Conservation (phyloP, 2,797 vertebrate genomes). For the Echiichthys vipera region DNA sequence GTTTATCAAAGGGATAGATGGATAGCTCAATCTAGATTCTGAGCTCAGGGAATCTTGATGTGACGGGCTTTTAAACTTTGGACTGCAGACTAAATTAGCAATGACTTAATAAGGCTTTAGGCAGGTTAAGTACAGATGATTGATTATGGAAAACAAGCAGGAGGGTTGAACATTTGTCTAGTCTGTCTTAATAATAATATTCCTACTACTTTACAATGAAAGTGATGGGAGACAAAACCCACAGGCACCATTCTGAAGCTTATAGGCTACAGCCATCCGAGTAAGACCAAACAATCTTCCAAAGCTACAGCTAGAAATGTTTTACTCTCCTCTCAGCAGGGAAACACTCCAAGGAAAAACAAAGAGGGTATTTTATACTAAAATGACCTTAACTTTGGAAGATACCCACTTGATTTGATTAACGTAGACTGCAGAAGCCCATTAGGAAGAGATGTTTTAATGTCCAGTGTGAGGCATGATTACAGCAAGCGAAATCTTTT, state of each 20-base stretch:
- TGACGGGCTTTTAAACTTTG: neutral
- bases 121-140: neutral
- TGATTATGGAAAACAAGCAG: neutral
- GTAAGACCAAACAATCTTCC: neutral
- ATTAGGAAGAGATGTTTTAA: neutral
- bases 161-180: neutral
- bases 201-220: neutral
- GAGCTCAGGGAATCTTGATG: neutral
- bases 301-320: neutral
- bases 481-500: neutral
- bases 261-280: neutral
- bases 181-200: neutral
- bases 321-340: neutral
- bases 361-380: neutral
- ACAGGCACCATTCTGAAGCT: neutral
- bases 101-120: neutral
- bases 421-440: neutral
- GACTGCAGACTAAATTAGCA: neutral
- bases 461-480: neutral
- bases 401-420: neutral
- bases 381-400: neutral
- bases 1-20: conserved; percentile 38
- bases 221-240: neutral
- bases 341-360: neutral
- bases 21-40: conserved; percentile 38